Base-by-base conservation (phyloP, 2,113 vertebrate species). In the Gallinago undulata region DNA sequence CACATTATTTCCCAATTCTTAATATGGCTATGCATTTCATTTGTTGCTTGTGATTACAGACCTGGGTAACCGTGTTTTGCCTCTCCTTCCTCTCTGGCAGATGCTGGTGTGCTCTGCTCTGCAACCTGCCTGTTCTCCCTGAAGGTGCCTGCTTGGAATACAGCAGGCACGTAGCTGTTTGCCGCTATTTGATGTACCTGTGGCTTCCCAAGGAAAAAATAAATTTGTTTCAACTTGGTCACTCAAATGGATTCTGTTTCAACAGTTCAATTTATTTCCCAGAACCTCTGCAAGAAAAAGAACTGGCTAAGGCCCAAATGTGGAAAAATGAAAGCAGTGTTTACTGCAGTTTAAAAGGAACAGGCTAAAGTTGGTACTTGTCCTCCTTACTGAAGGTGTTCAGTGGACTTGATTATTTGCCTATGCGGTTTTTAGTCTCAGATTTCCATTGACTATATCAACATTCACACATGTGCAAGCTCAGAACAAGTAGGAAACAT, bases 241-340 rank as follows among this genome's bases (percentile, higher is more conserved):
- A 66, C 28, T 85, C 74, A 80, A 30, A 68, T 22, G n/a, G 85
- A 87, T 23, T 70, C 31, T 45, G 13, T 76, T 80, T 91, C 57
- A 94, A 68, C 73, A 91, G 51, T 53, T 89, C 67, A 35, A 45
- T 87, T 85, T 91, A 90, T 53, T 87, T 85, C 37, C 45, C 75
- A 83, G 69, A 87, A 85, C 16, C 25, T 93, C 53, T 87, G 33
- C 50, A 79, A 89, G 78, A 69, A 85, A 57, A 62, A 89, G 35
- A 89, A 76, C 63, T 91, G 81, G 82, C 82, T 76, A 78, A 57
- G 28, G 63, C 19, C 94, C 91, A 87, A 55, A 76, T 19, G 9
- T 82, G 62, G 66, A 69, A 94, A 97, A 94, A 94, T 57, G 74
- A 72, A 79, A 76, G 35, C 84, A 91, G 78, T 82, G 70, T 96